phyloP scores from a whole-genome alignment of 2,113 vertebrate genomes.

The Ariopsis seemanni region DNA sequence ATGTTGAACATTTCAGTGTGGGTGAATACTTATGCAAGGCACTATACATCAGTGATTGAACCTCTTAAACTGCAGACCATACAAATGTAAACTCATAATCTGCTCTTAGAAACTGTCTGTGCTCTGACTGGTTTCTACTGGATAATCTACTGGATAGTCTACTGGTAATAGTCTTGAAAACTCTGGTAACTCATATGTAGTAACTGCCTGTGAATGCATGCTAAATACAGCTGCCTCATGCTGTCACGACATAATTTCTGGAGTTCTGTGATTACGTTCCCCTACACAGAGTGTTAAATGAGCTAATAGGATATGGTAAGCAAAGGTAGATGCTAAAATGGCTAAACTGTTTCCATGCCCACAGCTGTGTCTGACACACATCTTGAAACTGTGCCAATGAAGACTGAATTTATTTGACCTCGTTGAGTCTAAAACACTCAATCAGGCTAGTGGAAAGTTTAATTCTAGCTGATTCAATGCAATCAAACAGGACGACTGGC shows the following conservation, averaged over 20 bases:
- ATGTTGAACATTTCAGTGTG: not conserved
- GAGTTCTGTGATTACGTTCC: not conserved
- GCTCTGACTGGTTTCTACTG: not conserved
- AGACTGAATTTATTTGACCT: conserved; percentile 45
- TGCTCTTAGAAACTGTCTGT: not conserved
- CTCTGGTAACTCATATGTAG: conserved; percentile 22
- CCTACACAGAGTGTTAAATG: not conserved
- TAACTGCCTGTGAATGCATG: conserved; percentile 15
- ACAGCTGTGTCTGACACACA: conserved; percentile 51
- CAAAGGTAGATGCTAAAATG: not conserved
- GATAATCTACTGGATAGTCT: too few species aligned
- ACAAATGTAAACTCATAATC: not conserved
- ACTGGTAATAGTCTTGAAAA: conserved; percentile 26
- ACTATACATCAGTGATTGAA: conserved; percentile 1
- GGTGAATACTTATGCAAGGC: not conserved
- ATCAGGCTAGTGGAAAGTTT: conserved; percentile 8
- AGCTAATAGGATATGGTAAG: conserved; percentile 10
- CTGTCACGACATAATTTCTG: conserved; percentile 1
- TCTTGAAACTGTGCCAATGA: conserved; percentile 33
- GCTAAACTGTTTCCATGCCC: conserved; percentile 26
- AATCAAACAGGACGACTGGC: not conserved
- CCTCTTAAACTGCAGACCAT: not conserved
- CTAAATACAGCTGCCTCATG: not conserved
- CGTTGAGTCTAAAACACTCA: conserved; percentile 10
- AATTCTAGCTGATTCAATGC: conserved; percentile 8